Base-by-base conservation (phyloP, 2,113 vertebrate genomes). In the Lipotes vexillifer region DNA sequence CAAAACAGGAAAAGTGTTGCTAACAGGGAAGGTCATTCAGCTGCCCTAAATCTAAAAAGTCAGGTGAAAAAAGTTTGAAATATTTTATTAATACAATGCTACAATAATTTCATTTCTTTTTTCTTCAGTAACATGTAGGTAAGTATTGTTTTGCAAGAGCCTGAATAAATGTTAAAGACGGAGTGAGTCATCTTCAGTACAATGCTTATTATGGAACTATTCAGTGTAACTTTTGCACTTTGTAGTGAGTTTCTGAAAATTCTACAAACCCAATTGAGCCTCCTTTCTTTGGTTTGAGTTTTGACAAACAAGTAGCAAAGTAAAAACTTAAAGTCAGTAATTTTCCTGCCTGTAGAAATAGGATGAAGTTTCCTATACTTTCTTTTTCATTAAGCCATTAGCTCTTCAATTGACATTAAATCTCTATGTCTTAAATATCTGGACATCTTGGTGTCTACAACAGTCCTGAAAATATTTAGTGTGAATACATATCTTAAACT, bases 181-280 rank as follows among this genome's bases (percentile, higher is more conserved):
- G 46, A 66, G 36, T 94, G 93, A 94, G 55, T 96, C 95, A 93
- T 63, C 66, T 38, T 68, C 5, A 86, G 61, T 36, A 44, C 29
- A 33, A 4, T n/a, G 68, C 55, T 88, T 80, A 90, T 83, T 94
- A 86, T 23, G 18, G 38, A 78, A 87, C 52, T 88, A 69, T 87
- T 92, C 46, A 52, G 27, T 55, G 4, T 77, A 90, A 96, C 86
- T 97, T 97, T 92, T 91, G 91, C 29, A 94, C 87, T 97, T 96
- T 80, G 12, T 49, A 49, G 31, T 52, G 14, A 38, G 20, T 69
- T 95, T 93, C 77, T 97, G 21, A 93, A 95, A 97, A 87, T 77
- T 86, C 18, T 83, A 27, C 49, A 88, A 86, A 85, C 13, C 41
- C 91, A 94, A 83, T 38, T 23, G 20, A 88, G 18, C 31, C 72